phyloP scores from a whole-genome alignment of 2,888 invertebrate species.

The Agrochola circellaris region DNA sequence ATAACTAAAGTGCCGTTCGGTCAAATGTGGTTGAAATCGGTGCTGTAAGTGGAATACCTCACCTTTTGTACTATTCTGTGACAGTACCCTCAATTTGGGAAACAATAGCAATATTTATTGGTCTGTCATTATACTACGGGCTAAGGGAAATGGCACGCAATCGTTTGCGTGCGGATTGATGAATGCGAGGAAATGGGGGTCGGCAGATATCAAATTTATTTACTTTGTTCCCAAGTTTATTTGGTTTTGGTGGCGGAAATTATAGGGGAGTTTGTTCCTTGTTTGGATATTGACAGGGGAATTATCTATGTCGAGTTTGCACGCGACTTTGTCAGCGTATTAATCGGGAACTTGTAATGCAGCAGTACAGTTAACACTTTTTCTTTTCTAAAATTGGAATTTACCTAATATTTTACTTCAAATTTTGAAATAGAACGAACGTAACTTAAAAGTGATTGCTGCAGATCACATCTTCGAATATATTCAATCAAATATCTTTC shows the following conservation, averaged over 20 bases:
- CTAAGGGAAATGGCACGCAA: conserved; percentile 61
- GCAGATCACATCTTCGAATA: conserved; percentile 24
- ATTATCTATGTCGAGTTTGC: conserved; percentile 15
- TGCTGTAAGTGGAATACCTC: no score
- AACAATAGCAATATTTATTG: conserved; percentile 60
- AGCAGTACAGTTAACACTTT: no score
- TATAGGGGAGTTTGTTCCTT: conserved; percentile 24
- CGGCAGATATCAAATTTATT: conserved; percentile 57
- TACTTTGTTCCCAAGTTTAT: conserved; percentile 41
- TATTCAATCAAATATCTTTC: conserved; percentile 52
- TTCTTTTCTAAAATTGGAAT: not conserved
- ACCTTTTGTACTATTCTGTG: conserved; percentile 12
- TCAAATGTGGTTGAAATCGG: no score
- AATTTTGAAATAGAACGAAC: conserved; percentile 3
- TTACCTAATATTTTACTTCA: not conserved
- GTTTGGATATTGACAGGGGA: conserved; percentile 23
- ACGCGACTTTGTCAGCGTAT: not conserved
- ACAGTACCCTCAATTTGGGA: conserved; percentile 33
- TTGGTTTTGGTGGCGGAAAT: conserved; percentile 15
- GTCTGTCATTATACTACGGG: conserved; percentile 49
- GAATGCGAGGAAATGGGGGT: conserved; percentile 59
- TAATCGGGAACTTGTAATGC: not conserved
- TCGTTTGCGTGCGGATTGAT: conserved; percentile 65
- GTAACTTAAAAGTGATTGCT: conserved; percentile 1
- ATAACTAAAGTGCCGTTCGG: no score